Evolutionary conservation across 2,888 invertebrate genomes (phyloP).

Genomic region (Pseudoips prasinana): DNA sequence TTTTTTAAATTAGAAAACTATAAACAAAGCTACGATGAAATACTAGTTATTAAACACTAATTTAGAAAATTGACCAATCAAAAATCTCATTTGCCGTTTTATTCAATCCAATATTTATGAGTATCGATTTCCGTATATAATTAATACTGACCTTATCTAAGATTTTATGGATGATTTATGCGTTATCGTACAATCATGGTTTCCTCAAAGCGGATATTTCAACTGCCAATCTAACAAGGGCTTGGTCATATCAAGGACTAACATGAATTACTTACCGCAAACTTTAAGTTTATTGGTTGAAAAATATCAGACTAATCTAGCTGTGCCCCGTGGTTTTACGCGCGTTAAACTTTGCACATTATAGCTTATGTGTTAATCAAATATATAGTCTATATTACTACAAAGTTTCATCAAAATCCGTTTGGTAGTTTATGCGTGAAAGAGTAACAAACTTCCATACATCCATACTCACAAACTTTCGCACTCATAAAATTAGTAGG

Average conservation of each 20-base stretch:
- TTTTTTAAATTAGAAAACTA: too few relatives aligned
- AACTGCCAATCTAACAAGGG: conserved; percentile 20
- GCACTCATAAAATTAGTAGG: too few relatives aligned
- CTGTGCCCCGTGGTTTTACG: too few relatives aligned
- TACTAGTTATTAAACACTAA: conserved; percentile 16
- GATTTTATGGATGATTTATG: conserved; percentile 21
- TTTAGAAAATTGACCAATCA: conserved; percentile 35
- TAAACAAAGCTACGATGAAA: too few relatives aligned
- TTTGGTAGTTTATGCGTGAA: too few relatives aligned
- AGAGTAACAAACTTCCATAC: too few relatives aligned
- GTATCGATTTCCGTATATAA: conserved; percentile 31
- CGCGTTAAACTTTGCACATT: too few relatives aligned
- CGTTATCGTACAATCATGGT: conserved; percentile 7
- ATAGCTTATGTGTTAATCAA: too few relatives aligned
- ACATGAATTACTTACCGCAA: conserved; percentile 11
- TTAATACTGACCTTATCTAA: conserved; percentile 28
- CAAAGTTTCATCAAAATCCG: too few relatives aligned
- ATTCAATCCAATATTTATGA: conserved; percentile 29
- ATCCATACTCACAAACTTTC: too few relatives aligned
- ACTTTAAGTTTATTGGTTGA: conserved; percentile 3
- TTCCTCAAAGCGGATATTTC: conserved; percentile 25
- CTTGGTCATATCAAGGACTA: conserved; percentile 11
- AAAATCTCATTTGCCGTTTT: conserved; percentile 30
- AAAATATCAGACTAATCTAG: too few relatives aligned
- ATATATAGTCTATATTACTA: too few relatives aligned